phyloP scores from a whole-genome alignment of 2,888 invertebrate species.

The Drosophila antonietae region DNA sequence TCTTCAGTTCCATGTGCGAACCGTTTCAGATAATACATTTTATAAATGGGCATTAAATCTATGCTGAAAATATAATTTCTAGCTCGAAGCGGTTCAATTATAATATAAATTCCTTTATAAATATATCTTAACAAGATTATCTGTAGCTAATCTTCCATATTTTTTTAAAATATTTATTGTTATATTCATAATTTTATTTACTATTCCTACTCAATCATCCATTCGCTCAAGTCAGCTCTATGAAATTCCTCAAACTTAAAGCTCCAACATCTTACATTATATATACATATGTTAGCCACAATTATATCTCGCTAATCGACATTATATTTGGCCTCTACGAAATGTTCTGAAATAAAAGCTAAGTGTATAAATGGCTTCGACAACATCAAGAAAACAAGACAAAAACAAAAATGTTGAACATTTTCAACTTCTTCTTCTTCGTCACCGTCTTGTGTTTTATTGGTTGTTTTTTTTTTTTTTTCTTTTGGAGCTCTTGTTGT shows the following conservation, averaged over 20 bases:
- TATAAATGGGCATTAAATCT: neutral
- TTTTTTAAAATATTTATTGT: no score
- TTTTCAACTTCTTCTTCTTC: slow-evolving; percentile 25
- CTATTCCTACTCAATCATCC: neutral
- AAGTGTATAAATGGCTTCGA: slow-evolving; percentile 4
- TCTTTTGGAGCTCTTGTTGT: slow-evolving; percentile 21
- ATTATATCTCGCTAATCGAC: neutral
- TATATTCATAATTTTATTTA: no score
- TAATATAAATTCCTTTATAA: neutral
- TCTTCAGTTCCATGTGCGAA: neutral
- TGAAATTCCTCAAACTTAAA: neutral
- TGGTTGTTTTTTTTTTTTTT: slow-evolving; percentile 15
- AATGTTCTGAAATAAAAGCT: neutral
- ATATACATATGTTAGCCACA: neutral
- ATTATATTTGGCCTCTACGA: neutral
- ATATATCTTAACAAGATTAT: neutral
- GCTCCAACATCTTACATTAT: neutral
- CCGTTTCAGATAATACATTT: neutral
- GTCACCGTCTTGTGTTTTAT: neutral
- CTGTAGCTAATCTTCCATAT: no score
- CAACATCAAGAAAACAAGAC: slow-evolving; percentile 6
- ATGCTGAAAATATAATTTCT: neutral
- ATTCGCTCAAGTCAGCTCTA: neutral
- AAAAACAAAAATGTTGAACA: slow-evolving; percentile 20
- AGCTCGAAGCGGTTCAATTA: neutral